Evolutionary conservation across 2,113 vertebrate species (phyloP).

Genomic region (Chloebia gouldiae): DNA sequence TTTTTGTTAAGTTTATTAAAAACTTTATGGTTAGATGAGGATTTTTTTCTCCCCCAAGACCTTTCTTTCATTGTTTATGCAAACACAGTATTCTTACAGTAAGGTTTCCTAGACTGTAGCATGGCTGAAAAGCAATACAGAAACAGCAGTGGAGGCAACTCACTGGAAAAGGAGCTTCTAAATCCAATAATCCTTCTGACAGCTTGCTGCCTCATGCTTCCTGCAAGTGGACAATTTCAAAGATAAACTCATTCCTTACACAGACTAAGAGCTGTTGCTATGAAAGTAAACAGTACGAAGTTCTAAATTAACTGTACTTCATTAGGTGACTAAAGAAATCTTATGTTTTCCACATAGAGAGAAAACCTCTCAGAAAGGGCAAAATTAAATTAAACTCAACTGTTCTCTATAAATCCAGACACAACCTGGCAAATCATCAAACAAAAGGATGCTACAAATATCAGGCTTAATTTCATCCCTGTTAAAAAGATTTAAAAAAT

Average conservation of each 20-base stretch:
- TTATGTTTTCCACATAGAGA: background rate
- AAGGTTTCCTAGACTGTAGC: background rate
- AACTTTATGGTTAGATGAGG: background rate
- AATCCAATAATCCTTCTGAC: background rate
- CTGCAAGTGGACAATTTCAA: background rate
- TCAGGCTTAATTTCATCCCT: background rate
- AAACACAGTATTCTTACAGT: background rate
- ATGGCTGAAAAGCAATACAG: background rate
- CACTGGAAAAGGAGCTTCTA: background rate
- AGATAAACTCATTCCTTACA: background rate
- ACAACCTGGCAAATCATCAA: background rate
- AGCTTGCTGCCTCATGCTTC: background rate
- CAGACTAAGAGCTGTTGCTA: background rate
- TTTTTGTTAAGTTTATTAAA: background rate
- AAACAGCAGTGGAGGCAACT: background rate
- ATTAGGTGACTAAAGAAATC: background rate
- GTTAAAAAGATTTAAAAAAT: background rate
- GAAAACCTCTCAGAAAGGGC: background rate
- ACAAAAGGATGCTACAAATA: rapidly evolving
- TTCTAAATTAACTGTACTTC: background rate
- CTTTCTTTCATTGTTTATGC: background rate
- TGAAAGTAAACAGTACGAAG: background rate
- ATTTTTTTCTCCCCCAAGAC: background rate
- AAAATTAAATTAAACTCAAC: background rate
- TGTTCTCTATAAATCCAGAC: background rate